Evolutionary conservation across 2,888 invertebrate species (phyloP).

Genomic region (Mythimna vitellina): DNA sequence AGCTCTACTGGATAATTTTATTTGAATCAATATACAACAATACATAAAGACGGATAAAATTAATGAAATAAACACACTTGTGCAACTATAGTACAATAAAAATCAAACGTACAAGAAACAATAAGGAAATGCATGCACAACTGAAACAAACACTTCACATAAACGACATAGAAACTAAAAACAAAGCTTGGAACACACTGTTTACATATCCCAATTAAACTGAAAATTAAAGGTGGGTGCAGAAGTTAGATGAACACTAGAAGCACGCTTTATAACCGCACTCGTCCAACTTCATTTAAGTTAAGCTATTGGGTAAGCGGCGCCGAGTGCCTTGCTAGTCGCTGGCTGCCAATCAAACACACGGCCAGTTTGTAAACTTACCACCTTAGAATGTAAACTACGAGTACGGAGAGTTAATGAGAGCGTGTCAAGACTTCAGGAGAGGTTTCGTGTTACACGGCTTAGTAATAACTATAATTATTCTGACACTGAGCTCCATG

Average conservation of each 20-base stretch:
- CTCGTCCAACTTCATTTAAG: constrained; percentile 71
- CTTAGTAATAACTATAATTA: neutral
- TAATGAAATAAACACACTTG: neutral
- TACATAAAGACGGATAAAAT: neutral
- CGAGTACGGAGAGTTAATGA: neutral
- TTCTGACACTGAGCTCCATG: neutral
- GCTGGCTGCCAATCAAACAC: constrained; percentile 67
- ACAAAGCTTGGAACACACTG: constrained; percentile 30
- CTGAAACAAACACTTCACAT: constrained; percentile 28
- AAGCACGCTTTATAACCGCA: constrained; percentile 62
- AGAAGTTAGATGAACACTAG: constrained; percentile 29
- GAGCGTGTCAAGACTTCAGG: neutral
- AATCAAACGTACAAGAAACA: constrained; percentile 13
- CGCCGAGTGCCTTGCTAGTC: constrained; percentile 29
- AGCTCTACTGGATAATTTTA: neutral
- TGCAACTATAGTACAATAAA: neutral
- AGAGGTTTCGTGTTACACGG: neutral
- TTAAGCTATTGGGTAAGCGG: constrained; percentile 61
- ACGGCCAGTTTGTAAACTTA: constrained; percentile 49
- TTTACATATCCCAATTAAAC: constrained; percentile 52
- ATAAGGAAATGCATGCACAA: constrained; percentile 9
- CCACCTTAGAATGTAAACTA: constrained; percentile 27
- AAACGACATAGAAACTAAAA: constrained; percentile 24
- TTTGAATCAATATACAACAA: neutral
- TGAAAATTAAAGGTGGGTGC: constrained; percentile 44